Conservation (phyloP, 1,140 invertebrate genomes). For the Tetranychus urticae region DNA sequence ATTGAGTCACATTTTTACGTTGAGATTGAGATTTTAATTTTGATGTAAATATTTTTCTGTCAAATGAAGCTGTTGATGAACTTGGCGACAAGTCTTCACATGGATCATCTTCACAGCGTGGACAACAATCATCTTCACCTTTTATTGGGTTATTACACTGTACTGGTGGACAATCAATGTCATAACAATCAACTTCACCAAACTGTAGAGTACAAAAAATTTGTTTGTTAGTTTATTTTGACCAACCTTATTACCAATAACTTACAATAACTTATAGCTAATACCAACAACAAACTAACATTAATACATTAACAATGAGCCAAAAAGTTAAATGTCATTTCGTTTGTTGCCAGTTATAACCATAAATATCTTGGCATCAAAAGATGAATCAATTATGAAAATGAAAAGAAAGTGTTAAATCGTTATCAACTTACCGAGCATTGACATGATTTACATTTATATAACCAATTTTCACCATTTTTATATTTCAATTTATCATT, state of each 20-base stretch:
- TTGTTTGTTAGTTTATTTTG: neutral
- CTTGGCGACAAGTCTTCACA: conserved; percentile 12
- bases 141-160: conserved; percentile 38
- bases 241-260: neutral
- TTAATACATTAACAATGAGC: neutral
- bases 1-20: neutral
- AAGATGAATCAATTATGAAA: neutral
- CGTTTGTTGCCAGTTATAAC: neutral
- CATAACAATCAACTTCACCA: conserved; percentile 70
- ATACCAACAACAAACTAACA: neutral
- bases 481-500: conserved; percentile 4
- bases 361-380: neutral
- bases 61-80: too few relatives aligned
- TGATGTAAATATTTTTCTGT: too few relatives aligned
- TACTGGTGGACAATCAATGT: conserved; percentile 48
- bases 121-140: conserved; percentile 38
- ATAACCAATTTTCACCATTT: conserved; percentile 13
- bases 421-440: conserved; percentile 10
- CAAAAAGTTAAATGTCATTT: neutral
- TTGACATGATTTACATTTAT: conserved; percentile 14
- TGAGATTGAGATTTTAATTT: too few relatives aligned
- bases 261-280: too few relatives aligned
- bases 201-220: conserved; percentile 28
- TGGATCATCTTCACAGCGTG: conserved; percentile 36
- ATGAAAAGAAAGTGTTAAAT: neutral